Evolutionary conservation across 2,888 invertebrate genomes (phyloP), one percentile per base, ranked within the genome.

Genomic region (Allophyes oxyacanthae): DNA sequence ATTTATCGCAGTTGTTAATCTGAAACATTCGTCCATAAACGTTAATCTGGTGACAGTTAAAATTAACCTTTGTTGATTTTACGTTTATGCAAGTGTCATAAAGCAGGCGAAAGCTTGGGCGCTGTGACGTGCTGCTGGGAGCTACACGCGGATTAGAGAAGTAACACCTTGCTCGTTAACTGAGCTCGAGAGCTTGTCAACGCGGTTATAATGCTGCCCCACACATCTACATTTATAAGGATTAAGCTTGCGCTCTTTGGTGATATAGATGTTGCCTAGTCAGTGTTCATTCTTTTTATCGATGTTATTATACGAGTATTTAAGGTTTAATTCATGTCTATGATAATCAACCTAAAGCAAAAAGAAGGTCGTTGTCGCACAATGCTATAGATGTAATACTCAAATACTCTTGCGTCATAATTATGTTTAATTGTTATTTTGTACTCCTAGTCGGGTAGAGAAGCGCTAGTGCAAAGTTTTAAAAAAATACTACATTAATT

Each of bases 151-250:
- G 93, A 90, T 94, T 92, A 94, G 75, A 45, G 64, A 50, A 64
- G 68, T 77, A 72, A 84, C 90, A 92, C 91, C 90, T 92, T 91
- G 88, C 83, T 78, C 73, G 77, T 77, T 83, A 77, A 28, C 84
- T 86, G 86, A 84, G 83, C 72, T 83, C 81, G 81, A 88, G 82
- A 84, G 89, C 85, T 83, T 92, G 93, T 92, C 92, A 91, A 83
- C 91, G 87, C 83, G 77, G 81, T 84, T 79, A 83, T 88, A 86
- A 86, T 83, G 74, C 81, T 75, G 64, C 72, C 79, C 69, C 73
- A 83, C 81, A 78, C 81, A 78, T 84, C 88, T 89, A 87, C 77
- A 88, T 90, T 83, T 77, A 81, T 82, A 82, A 60, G 89, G 90
- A 89, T 92, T 91, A 90, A 65, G 65, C 61, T 81, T 82, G 81